A percentile compares a stretch with the other conserved stretches of the same genome.
phyloP scores from a whole-genome alignment of 2,113 vertebrate genomes.

The Australoheros scitulus region DNA sequence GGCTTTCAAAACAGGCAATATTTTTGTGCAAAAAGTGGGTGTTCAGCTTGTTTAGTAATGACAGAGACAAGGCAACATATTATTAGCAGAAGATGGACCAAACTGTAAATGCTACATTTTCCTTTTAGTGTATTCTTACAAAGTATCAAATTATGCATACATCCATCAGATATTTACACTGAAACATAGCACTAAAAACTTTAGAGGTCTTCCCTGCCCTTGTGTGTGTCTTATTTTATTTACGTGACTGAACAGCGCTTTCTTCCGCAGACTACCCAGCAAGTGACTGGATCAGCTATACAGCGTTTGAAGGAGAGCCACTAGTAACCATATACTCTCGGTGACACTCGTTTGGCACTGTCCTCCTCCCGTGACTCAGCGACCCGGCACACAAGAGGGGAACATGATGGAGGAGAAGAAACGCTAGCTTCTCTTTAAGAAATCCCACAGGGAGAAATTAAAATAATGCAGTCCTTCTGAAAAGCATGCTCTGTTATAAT shows the following conservation, averaged over 20 bases:
- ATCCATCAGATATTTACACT: slow-evolving; percentile 11
- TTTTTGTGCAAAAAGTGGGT: not conserved
- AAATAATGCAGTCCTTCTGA: slow-evolving; percentile 56
- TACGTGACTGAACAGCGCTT: slow-evolving; percentile 42
- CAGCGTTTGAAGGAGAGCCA: slow-evolving; percentile 45
- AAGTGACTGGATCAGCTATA: slow-evolving; percentile 44
- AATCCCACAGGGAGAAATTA: slow-evolving; percentile 39
- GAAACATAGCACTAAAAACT: slow-evolving; percentile 3
- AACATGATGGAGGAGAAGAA: slow-evolving; percentile 18
- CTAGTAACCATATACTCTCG: slow-evolving; percentile 52
- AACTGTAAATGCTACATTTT: slow-evolving; percentile 21
- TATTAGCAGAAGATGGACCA: not conserved
- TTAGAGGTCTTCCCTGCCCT: not conserved
- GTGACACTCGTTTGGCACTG: slow-evolving; percentile 49
- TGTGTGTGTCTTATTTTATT: slow-evolving; percentile 35
- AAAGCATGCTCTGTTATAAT: slow-evolving; percentile 45
- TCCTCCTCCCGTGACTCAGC: not conserved
- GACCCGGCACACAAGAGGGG: slow-evolving; percentile 12
- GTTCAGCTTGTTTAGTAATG: not conserved
- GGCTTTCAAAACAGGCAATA: not conserved
- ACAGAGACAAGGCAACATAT: not conserved
- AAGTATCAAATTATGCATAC: slow-evolving; percentile 7
- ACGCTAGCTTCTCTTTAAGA: slow-evolving; percentile 18
- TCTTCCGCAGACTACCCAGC: slow-evolving; percentile 52
- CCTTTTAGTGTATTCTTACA: slow-evolving; percentile 26